phyloP scores from a whole-genome alignment of 2,888 invertebrate genomes.

The Melangyna quadrimaculata region DNA sequence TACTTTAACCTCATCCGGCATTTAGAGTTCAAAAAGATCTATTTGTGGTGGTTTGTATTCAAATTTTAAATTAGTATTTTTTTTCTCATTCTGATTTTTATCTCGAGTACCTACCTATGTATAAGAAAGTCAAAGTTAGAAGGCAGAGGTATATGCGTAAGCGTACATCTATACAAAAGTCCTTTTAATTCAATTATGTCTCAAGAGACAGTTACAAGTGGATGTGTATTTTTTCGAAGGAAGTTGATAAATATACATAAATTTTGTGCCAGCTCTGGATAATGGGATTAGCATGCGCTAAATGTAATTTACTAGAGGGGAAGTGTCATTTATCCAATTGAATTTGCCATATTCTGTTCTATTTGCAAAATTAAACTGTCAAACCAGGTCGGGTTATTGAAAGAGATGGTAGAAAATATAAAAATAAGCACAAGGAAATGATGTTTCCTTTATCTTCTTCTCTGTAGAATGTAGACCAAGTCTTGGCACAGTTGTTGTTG shows the following conservation, averaged over 20 bases:
- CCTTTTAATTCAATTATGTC: conserved; percentile 57
- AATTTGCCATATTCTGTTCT: conserved; percentile 18
- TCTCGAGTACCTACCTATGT: no score
- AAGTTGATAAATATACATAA: background rate
- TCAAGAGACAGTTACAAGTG: conserved; percentile 31
- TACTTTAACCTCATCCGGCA: conserved; percentile 49
- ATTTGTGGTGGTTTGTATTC: conserved; percentile 4
- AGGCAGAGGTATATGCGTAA: background rate
- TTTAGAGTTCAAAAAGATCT: conserved; percentile 14
- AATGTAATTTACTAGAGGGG: conserved; percentile 25
- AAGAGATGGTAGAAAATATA: no score
- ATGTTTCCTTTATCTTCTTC: background rate
- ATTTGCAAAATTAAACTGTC: conserved; percentile 50
- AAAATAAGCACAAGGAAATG: background rate
- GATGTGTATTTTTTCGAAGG: background rate
- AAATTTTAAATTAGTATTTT: conserved; percentile 1
- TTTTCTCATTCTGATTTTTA: no score
- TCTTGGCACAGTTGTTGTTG: background rate
- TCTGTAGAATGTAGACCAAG: background rate
- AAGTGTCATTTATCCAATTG: conserved; percentile 30
- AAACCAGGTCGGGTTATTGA: conserved; percentile 4
- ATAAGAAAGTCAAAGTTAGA: background rate
- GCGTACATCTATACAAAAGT: conserved; percentile 18
- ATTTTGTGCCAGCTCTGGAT: background rate
- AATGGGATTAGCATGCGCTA: conserved; percentile 37